phyloP scores from a whole-genome alignment of 1,140 invertebrate species.

The Brachionus rotundiformis region DNA sequence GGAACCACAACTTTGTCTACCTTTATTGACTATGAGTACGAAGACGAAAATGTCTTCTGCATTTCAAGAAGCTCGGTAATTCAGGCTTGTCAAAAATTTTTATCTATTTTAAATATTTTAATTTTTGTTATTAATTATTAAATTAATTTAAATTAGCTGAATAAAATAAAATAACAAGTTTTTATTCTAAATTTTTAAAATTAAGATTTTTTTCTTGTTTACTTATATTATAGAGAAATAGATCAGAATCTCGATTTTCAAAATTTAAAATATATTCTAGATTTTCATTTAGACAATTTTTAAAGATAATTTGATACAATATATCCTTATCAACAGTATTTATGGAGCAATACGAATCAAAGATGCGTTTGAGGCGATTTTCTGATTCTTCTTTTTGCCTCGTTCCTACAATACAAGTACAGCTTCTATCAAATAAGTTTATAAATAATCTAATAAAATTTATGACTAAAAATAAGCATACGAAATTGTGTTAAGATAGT shows the following conservation, averaged over 20 bases:
- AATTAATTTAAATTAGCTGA: neutral
- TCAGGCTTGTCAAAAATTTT: neutral
- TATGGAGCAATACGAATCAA: neutral
- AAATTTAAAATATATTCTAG: neutral
- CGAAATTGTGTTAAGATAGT: neutral
- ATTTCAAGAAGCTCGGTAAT: neutral
- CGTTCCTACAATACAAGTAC: neutral
- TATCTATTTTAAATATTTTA: neutral
- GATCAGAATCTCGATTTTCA: slow-evolving; percentile 43
- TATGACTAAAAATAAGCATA: neutral
- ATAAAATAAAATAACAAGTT: neutral
- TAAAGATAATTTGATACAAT: slow-evolving; percentile 21
- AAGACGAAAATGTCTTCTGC: slow-evolving; percentile 15
- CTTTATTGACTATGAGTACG: neutral
- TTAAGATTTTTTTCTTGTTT: neutral
- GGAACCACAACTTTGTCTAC: neutral
- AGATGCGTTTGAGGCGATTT: neutral
- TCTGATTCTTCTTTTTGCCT: neutral
- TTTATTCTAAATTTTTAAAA: neutral
- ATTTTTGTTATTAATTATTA: neutral
- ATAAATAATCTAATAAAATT: neutral
- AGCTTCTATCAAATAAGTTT: neutral
- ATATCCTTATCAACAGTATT: slow-evolving; percentile 10
- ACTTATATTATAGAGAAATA: neutral
- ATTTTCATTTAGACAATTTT: neutral